phyloP scores from a whole-genome alignment of 2,113 vertebrate species.

The Brevimyrus niger region DNA sequence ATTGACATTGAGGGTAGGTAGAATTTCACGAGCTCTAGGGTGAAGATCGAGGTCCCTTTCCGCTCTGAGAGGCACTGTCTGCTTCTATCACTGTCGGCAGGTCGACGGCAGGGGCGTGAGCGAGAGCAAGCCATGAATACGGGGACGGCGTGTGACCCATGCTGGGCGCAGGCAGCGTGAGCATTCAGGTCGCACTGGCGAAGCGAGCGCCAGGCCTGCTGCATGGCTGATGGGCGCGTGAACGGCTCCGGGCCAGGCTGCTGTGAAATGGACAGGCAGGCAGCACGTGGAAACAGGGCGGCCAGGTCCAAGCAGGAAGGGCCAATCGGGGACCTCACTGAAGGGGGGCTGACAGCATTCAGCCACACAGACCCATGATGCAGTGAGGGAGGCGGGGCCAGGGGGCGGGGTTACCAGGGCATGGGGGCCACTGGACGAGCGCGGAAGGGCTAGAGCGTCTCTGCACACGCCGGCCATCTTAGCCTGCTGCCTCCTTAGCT shows the following conservation, averaged over 20 bases:
- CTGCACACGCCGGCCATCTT: conserved; percentile 84
- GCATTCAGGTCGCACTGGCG: neutral
- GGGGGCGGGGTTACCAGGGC: conserved; percentile 60
- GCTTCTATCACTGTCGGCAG: neutral
- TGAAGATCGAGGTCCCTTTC: neutral
- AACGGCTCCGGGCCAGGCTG: neutral
- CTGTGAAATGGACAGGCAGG: conserved; percentile 7
- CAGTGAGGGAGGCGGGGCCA: conserved; percentile 71
- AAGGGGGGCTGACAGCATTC: conserved; percentile 12
- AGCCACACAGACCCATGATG: conserved; percentile 31
- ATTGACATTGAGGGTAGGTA: neutral
- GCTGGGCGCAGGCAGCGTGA: neutral
- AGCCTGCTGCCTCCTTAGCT: conserved; percentile 94
- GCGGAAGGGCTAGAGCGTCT: conserved; percentile 81
- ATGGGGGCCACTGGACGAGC: conserved; percentile 74
- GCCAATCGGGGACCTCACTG: conserved; percentile 25
- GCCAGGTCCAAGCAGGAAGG: conserved; percentile 31
- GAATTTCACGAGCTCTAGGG: neutral
- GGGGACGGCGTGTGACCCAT: neutral
- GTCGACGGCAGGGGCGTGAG: neutral
- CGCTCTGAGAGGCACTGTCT: neutral
- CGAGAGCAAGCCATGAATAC: neutral
- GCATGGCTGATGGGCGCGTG: neutral
- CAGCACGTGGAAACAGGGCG: conserved; percentile 19
- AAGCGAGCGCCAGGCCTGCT: neutral